Evolutionary conservation across 1,140 invertebrate genomes (phyloP), one percentile per base, ranked within the genome.

Genomic region (Euwallacea similis): DNA sequence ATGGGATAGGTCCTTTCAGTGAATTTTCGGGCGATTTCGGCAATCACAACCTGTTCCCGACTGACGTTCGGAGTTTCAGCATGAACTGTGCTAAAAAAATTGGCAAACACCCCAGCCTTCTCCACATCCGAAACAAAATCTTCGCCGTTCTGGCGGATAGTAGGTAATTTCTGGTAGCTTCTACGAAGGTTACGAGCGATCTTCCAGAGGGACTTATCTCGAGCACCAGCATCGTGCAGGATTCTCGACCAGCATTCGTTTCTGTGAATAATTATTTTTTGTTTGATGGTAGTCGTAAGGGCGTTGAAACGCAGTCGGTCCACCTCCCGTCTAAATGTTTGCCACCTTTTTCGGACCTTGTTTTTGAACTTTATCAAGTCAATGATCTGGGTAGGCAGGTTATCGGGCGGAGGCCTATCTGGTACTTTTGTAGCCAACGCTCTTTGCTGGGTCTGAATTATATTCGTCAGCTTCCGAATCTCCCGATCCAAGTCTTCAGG

Each of bases 311-410:
- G 11, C 4, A 10, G 44, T 16, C 62, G 10, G 62, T 64, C 62
- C n/a, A 8, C 33, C 16, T 47, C 7, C 6, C 42, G 2, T 41
- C 62, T 47, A 33, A 15, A 21, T 9, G n/a, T 21, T 21, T 50
- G 62, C 62, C 62, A 64, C 15, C 15, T 53, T 53, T 50, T 64
- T 9, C 60, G 13, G 6, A 47, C 16, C 46, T 21, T 63, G 60
- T 55, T 55, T 55, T 15, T 55, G 15, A n/a, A 55, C 15, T 55
- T 55, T 11, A 55, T 55, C 7, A 55, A 16, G 9, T 10, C 15
- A 11, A 55, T 7, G 15, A 55, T 55, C 7, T 55, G 9, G 9
- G 15, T 8, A 15, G 53, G 53, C 8, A 55, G 53, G 15, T 10
- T 8, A 55, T 55, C 53, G 10, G 15, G 8, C 9, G 7, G 15